Evolutionary conservation across 2,888 invertebrate species (phyloP).

Genomic region (Lysandra bellargus): DNA sequence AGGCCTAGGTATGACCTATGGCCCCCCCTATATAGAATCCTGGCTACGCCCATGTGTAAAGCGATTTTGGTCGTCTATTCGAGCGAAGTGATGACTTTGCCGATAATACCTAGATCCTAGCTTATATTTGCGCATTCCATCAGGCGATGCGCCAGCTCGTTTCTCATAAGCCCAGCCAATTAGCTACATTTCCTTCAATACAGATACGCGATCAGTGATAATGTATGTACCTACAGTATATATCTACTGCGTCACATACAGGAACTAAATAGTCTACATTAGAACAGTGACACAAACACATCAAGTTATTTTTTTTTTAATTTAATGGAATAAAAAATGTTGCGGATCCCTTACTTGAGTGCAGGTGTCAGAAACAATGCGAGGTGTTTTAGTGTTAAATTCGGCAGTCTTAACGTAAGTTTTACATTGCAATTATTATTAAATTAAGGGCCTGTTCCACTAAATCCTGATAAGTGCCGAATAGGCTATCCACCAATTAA

Average conservation of each 20-base stretch:
- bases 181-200: slow-evolving; percentile 11
- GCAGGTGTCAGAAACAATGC: neutral
- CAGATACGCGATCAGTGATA: neutral
- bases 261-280: slow-evolving; percentile 18
- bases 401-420: slow-evolving; percentile 12
- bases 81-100: neutral
- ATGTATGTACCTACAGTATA: neutral
- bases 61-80: too few relatives aligned
- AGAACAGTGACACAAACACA: neutral
- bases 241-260: slow-evolving; percentile 31
- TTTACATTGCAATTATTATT: neutral
- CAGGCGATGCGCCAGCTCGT: neutral
- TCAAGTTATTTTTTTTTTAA: neutral
- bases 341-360: neutral
- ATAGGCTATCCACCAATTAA: too few relatives aligned
- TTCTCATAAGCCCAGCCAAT: neutral
- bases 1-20: too few relatives aligned
- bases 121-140: neutral
- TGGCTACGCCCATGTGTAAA: too few relatives aligned
- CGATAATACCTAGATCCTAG: neutral
- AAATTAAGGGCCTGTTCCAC: neutral
- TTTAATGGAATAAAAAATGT: slow-evolving; percentile 27
- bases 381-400: slow-evolving; percentile 23
- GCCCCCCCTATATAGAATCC: too few relatives aligned
- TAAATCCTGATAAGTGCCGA: too few relatives aligned